Percentiles rank a stretch among this genome's conserved stretches.
Evolutionary conservation across 2,113 vertebrate genomes (phyloP).

Genomic region (Oostethus manadensis): DNA sequence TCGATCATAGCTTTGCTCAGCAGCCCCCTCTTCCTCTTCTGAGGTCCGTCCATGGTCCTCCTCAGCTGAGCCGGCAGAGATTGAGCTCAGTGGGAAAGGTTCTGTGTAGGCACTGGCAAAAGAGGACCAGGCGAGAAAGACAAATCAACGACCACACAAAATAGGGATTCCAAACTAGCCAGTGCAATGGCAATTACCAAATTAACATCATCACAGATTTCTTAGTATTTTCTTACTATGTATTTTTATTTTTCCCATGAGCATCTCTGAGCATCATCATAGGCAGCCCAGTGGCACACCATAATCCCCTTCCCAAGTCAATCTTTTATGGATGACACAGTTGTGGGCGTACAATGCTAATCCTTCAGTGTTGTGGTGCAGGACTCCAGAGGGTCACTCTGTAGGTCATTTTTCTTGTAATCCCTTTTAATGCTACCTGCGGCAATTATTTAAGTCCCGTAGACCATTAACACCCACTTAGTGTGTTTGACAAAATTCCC

Average conservation of each 20-base stretch:
- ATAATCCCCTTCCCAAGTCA: conserved; percentile 43
- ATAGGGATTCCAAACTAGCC: neutral
- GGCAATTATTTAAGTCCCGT: conserved; percentile 45
- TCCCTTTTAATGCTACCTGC: conserved; percentile 51
- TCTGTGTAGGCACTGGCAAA: conserved; percentile 87
- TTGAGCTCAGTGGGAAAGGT: conserved; percentile 82
- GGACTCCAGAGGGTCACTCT: conserved; percentile 16
- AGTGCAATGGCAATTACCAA: too few species aligned
- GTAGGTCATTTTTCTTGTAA: conserved; percentile 49
- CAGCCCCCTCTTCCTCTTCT: conserved; percentile 82
- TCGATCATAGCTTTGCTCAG: conserved; percentile 71
- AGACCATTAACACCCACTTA: conserved; percentile 33
- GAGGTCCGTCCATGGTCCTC: conserved; percentile 89
- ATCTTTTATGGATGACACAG: conserved; percentile 33
- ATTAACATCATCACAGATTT: too few species aligned
- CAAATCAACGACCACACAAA: neutral
- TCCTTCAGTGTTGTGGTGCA: conserved; percentile 36
- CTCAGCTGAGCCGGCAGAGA: conserved; percentile 72
- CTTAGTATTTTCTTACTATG: conserved; percentile 1
- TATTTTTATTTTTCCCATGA: conserved; percentile 36
- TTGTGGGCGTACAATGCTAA: conserved; percentile 25
- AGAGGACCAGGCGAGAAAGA: conserved; percentile 7
- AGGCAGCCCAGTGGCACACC: conserved; percentile 20
- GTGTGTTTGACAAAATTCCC: conserved; percentile 21
- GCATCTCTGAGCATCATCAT: conserved; percentile 35